Evolutionary conservation across 2,797 vertebrate species (phyloP).

Genomic region (Brachymystax lenok): DNA sequence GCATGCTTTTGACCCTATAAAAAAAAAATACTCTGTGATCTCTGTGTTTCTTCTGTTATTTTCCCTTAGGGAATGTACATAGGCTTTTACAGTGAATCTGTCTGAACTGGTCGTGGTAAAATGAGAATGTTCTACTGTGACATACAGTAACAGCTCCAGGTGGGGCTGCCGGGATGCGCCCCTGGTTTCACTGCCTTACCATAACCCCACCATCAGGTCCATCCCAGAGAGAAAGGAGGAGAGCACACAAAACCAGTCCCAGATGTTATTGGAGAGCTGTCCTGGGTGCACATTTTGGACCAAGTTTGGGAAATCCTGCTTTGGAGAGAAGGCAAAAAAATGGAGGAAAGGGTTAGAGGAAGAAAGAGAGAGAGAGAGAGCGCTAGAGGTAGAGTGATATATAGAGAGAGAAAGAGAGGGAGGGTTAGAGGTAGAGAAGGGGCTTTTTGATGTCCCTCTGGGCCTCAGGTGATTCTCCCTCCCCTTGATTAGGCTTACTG

Average conservation of each 20-base stretch:
- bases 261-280: conserved; percentile 30
- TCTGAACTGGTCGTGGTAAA: not conserved
- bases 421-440: conserved; percentile 28
- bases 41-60: not conserved
- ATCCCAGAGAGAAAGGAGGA: not conserved
- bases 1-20: not conserved
- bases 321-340: not conserved
- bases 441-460: conserved; percentile 70
- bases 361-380: not conserved
- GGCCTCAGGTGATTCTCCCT: conserved; percentile 75
- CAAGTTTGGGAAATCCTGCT: no score
- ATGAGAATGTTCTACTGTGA: not conserved
- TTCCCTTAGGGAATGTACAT: not conserved
- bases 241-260: conserved; percentile 21
- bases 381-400: conserved; percentile 4
- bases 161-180: not conserved
- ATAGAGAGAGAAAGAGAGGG: conserved; percentile 16
- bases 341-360: not conserved
- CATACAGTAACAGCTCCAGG: not conserved
- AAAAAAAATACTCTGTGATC: not conserved
- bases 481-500: conserved; percentile 70
- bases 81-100: not conserved
- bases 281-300: no score
- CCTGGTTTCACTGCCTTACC: not conserved
- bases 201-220: not conserved